These are phyloP conservation scores for Pseudochaenichthys georgianus DNA, from an alignment of 2,797 vertebrate species.

Conservation along the genomic window DNA sequence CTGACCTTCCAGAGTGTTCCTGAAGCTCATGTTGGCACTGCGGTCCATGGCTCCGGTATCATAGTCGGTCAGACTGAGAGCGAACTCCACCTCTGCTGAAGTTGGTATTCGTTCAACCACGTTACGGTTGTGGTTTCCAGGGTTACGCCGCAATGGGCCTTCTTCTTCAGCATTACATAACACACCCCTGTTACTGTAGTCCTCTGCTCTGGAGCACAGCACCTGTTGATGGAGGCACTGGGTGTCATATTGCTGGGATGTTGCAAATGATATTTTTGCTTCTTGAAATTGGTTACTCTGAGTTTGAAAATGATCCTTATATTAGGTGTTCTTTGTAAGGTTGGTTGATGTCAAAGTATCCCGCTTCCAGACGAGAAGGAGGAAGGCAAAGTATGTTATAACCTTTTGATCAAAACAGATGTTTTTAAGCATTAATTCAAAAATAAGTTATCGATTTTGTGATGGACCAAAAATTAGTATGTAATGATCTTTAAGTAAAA, in stretches of 20 bases:
- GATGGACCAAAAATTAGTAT: background rate
- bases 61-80: slow-evolving; percentile 88
- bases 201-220: slow-evolving; percentile 87
- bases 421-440: background rate
- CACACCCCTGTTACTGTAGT: slow-evolving; percentile 88
- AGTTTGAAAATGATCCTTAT: background rate
- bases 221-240: slow-evolving; percentile 79
- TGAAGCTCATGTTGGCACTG: slow-evolving; percentile 94
- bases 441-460: background rate
- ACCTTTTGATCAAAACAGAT: background rate
- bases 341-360: background rate
- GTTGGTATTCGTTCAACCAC: slow-evolving; percentile 89
- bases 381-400: background rate
- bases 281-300: background rate
- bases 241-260: background rate
- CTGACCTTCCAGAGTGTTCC: slow-evolving; percentile 96
- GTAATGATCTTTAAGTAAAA: background rate
- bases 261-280: background rate
- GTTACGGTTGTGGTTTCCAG: slow-evolving; percentile 89
- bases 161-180: slow-evolving; percentile 88
- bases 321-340: background rate
- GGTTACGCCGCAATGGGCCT: slow-evolving; percentile 90
- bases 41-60: slow-evolving; percentile 92
- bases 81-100: slow-evolving; percentile 92
- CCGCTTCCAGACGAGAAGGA: background rate